Percentiles rank a stretch among this genome's conserved stretches.
These are phyloP conservation scores for Mycalesis mineus DNA, from an alignment of 2,888 invertebrate genomes.

Conservation along the genomic window DNA sequence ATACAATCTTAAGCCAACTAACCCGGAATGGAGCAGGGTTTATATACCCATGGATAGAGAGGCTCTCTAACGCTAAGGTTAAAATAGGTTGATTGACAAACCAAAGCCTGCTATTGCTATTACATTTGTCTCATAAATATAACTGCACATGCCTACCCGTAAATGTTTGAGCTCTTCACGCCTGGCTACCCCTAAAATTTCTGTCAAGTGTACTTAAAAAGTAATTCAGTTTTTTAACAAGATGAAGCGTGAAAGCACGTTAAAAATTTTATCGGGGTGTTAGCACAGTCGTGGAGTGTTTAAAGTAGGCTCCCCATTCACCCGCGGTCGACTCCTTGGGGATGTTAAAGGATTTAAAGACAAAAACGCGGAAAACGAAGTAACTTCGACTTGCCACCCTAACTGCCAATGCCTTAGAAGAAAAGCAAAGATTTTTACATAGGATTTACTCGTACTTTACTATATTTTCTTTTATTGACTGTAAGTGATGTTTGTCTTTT, in stretches of 20 bases:
- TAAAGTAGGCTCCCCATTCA: slow-evolving; percentile 60
- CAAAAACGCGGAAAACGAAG: slow-evolving; percentile 45
- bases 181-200: slow-evolving; percentile 13
- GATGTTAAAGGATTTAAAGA: slow-evolving; percentile 42
- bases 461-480: not conserved
- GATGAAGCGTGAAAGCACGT: slow-evolving; percentile 43
- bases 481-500: not conserved
- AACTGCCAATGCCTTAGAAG: slow-evolving; percentile 34
- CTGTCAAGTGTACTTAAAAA: slow-evolving; percentile 32
- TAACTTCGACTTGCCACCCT: slow-evolving; percentile 41
- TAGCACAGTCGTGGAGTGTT: slow-evolving; percentile 52
- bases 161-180: slow-evolving; percentile 8
- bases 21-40: too few relatives aligned
- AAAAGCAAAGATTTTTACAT: slow-evolving; percentile 48
- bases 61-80: too few relatives aligned
- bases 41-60: too few relatives aligned
- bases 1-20: too few relatives aligned
- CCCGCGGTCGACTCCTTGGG: slow-evolving; percentile 46
- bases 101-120: not conserved
- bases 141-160: not conserved
- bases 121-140: not conserved
- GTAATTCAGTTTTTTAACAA: slow-evolving; percentile 38
- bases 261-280: slow-evolving; percentile 56
- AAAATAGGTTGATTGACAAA: too few relatives aligned
- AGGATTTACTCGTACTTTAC: too few relatives aligned